phyloP scores from a whole-genome alignment of 2,888 invertebrate species.

The Holacanthella duospinosa region DNA sequence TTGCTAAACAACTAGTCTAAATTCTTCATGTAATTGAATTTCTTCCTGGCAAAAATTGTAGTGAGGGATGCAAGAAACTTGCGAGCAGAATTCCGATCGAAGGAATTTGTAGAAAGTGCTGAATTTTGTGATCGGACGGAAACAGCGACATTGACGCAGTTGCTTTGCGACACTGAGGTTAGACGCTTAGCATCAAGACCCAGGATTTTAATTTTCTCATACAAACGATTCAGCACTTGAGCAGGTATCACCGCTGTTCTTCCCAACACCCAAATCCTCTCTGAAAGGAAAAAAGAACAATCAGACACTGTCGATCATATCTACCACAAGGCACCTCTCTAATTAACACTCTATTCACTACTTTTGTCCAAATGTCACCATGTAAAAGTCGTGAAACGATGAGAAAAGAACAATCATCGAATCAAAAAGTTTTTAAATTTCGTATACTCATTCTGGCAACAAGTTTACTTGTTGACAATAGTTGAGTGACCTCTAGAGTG shows the following conservation, averaged over 20 bases:
- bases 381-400: no score
- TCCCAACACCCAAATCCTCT: slow-evolving; percentile 36
- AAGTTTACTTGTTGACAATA: no score
- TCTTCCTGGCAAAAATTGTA: slow-evolving; percentile 35
- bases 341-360: no score
- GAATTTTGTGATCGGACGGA: slow-evolving; percentile 36
- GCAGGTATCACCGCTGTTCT: slow-evolving; percentile 35
- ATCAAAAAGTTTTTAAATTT: no score
- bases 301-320: background rate
- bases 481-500: no score
- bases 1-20: slow-evolving; percentile 2
- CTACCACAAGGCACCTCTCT: background rate
- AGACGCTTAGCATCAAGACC: slow-evolving; percentile 36
- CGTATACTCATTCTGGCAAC: no score
- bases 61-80: slow-evolving; percentile 36
- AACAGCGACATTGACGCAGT: slow-evolving; percentile 37
- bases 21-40: slow-evolving; percentile 29
- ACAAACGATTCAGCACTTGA: slow-evolving; percentile 33
- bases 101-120: slow-evolving; percentile 29
- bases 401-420: no score
- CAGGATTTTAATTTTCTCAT: slow-evolving; percentile 36
- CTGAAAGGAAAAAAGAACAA: slow-evolving; percentile 16
- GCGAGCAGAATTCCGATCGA: slow-evolving; percentile 36
- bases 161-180: slow-evolving; percentile 35
- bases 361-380: no score